A percentile compares a stretch with the other conserved stretches of the same genome.
phyloP scores from a whole-genome alignment of 2,797 vertebrate genomes.

The Percopsis omiscomaycus region DNA sequence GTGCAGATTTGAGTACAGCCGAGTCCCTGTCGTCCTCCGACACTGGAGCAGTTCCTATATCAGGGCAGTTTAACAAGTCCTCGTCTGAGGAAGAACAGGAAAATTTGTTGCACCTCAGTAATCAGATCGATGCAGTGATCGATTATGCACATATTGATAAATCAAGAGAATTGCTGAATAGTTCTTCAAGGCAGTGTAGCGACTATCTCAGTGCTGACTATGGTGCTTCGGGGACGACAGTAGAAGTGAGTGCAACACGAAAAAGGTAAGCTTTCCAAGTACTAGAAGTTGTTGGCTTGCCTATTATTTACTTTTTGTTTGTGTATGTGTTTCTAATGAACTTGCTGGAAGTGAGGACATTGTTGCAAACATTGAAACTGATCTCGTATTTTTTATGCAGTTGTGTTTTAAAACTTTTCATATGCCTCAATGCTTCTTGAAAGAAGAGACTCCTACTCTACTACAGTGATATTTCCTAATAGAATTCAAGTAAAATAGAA shows the following conservation, averaged over 20 bases:
- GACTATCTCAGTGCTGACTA: conserved; percentile 43
- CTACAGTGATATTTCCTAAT: too few relatives aligned
- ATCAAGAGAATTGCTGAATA: conserved; percentile 48
- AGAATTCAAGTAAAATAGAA: too few relatives aligned
- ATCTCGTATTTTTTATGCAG: too few relatives aligned
- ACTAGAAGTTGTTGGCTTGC: too few relatives aligned
- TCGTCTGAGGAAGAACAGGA: not conserved
- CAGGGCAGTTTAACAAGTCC: not conserved
- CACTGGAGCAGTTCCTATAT: conserved; percentile 5
- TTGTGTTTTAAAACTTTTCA: too few relatives aligned
- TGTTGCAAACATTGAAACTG: too few relatives aligned
- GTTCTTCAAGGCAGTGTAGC: conserved; percentile 42
- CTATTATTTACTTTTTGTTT: too few relatives aligned
- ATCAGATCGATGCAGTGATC: conserved; percentile 50
- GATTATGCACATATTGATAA: conserved; percentile 33
- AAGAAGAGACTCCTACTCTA: too few relatives aligned
- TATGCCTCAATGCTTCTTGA: too few relatives aligned
- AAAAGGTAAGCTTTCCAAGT: conserved; percentile 7
- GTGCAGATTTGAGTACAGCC: conserved; percentile 81
- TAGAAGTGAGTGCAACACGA: conserved; percentile 43
- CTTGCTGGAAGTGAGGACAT: too few relatives aligned
- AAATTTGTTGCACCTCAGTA: too few relatives aligned
- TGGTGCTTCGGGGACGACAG: conserved; percentile 38
- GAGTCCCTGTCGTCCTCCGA: conserved; percentile 54
- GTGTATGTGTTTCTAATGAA: too few relatives aligned